A percentile compares a stretch with the other conserved stretches of the same genome.
Evolutionary conservation across 2,797 vertebrate species (phyloP).

Genomic region (Bradypus variegatus): DNA sequence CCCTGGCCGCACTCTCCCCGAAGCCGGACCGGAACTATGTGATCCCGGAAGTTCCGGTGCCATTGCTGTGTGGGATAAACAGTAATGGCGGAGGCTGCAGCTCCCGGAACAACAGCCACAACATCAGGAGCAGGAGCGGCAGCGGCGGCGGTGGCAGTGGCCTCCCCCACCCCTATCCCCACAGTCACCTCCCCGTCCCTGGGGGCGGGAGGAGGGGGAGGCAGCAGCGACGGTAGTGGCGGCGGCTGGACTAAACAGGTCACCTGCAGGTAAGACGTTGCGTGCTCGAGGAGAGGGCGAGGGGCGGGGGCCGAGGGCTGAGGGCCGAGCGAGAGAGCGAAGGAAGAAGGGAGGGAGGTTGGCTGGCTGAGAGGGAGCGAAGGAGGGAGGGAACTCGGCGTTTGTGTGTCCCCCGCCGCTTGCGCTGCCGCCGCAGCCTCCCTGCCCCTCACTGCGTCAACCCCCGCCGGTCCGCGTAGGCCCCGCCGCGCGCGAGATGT

Average conservation of each 20-base stretch:
- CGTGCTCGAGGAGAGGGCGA: neutral
- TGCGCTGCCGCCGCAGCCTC: neutral
- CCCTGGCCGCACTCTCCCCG: neutral
- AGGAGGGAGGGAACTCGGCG: neutral
- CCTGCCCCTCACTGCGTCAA: neutral
- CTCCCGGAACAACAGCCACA: conserved; percentile 75
- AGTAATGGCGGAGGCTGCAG: conserved; percentile 98
- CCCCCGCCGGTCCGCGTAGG: neutral
- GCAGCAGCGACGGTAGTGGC: conserved; percentile 72
- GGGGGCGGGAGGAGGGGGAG: conserved; percentile 64
- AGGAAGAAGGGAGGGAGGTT: neutral
- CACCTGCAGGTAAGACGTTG: conserved; percentile 85
- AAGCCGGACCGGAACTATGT: conserved; percentile 72
- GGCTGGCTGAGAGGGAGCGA: neutral
- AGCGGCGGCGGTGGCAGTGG: conserved; percentile 63
- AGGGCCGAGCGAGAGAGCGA: neutral
- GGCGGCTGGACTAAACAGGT: conserved; percentile 92
- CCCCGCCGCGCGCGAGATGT: neutral
- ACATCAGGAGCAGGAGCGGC: conserved; percentile 62
- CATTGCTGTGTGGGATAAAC: conserved; percentile 89
- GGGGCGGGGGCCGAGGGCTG: neutral
- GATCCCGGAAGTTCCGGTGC: conserved; percentile 87
- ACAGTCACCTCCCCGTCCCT: conserved; percentile 55
- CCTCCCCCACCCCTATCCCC: conserved; percentile 62
- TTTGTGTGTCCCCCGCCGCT: neutral